A percentile compares a stretch with the other conserved stretches of the same genome.
Evolutionary conservation across 1,140 invertebrate species (phyloP).

Genomic region (Aphaenogaster ashmeadi): DNA sequence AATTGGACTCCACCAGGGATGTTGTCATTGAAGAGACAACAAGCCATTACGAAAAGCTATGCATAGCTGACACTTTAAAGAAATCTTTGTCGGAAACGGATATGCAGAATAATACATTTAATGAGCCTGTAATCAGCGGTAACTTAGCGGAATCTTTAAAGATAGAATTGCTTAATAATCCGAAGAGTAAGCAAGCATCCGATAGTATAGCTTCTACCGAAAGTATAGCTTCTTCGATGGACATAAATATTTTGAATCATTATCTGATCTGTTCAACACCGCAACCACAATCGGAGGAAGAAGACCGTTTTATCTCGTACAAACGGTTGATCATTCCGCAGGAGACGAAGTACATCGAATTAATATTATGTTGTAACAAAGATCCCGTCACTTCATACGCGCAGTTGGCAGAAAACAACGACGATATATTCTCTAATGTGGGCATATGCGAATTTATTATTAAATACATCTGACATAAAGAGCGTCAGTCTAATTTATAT

Average conservation of each 20-base stretch:
- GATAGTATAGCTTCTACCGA: constrained; percentile 14
- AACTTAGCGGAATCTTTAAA: neutral
- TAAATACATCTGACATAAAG: constrained; percentile 1
- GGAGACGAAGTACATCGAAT: constrained; percentile 64
- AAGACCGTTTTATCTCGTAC: constrained; percentile 39
- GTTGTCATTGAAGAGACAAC: constrained; percentile 30
- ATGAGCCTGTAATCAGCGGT: constrained; percentile 48
- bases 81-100: neutral
- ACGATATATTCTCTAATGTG: constrained; percentile 34
- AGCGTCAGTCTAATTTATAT: constrained; percentile 7
- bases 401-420: constrained; percentile 70
- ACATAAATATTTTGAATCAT: neutral
- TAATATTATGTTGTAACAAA: constrained; percentile 62
- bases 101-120: neutral
- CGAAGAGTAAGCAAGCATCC: neutral
- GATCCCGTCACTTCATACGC: constrained; percentile 37
- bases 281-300: neutral
- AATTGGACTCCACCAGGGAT: constrained; percentile 5
- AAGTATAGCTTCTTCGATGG: constrained; percentile 6
- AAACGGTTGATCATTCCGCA: constrained; percentile 59
- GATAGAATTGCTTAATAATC: neutral
- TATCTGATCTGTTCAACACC: constrained; percentile 59
- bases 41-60: neutral
- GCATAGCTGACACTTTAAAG: neutral
- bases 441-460: constrained; percentile 16